Evolutionary conservation across 2,113 vertebrate genomes (phyloP).

Genomic region (Scomber scombrus): DNA sequence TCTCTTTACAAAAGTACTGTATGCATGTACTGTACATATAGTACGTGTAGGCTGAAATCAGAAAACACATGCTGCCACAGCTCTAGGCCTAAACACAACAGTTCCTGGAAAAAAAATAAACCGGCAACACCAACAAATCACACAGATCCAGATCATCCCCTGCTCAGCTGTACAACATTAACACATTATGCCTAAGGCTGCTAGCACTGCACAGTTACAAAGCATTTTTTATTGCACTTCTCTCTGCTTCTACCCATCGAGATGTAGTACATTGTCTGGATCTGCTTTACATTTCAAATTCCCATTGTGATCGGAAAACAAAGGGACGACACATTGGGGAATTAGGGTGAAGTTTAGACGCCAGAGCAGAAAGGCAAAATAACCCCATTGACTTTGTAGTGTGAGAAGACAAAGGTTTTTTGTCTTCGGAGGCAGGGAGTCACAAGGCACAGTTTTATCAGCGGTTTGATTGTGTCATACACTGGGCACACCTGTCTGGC

Average conservation of each 20-base stretch:
- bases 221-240: conserved; percentile 22
- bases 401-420: conserved; percentile 61
- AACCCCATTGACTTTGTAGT: conserved; percentile 50
- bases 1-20: background rate
- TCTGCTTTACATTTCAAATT: conserved; percentile 51
- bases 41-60: conserved; percentile 4
- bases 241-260: conserved; percentile 26
- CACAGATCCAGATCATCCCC: conserved; percentile 37
- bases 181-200: conserved; percentile 40
- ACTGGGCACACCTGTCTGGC: conserved; percentile 18
- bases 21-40: background rate
- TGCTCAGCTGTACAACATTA: conserved; percentile 14
- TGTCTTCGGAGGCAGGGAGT: conserved; percentile 38
- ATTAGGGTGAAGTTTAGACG: conserved; percentile 48
- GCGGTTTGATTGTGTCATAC: conserved; percentile 32
- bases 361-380: conserved; percentile 44
- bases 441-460: conserved; percentile 32
- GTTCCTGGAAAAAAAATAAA: conserved; percentile 31
- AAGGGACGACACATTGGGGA: conserved; percentile 41
- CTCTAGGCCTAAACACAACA: conserved; percentile 31
- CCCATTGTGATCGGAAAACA: conserved; percentile 59
- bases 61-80: conserved; percentile 11
- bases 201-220: conserved; percentile 21
- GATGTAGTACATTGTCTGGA: conserved; percentile 12
- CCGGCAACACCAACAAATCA: conserved; percentile 48